phyloP scores from a whole-genome alignment of 35 echinoderm and acorn worm genomes.

The Apostichopus parvimensis region DNA sequence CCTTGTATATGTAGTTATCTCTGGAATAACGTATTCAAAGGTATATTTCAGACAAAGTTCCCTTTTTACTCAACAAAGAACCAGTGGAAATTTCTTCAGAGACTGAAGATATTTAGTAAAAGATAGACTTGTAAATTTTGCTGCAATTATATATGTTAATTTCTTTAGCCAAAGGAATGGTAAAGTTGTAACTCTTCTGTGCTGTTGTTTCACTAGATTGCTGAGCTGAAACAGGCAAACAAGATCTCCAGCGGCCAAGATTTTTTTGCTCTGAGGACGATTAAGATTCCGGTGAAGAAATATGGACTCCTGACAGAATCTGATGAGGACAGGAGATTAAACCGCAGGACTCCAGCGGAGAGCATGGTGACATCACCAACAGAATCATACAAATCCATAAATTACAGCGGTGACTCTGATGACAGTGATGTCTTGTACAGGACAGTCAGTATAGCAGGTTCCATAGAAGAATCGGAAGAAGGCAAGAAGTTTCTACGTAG shows the following conservation, averaged over 20 bases:
- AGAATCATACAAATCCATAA: constrained; percentile 17
- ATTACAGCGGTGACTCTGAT: constrained; percentile 50
- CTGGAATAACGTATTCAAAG: too few relatives aligned
- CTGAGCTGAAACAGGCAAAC: constrained; percentile 68
- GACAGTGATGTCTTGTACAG: constrained; percentile 50
- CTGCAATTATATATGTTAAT: too few relatives aligned
- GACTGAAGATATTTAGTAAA: too few relatives aligned
- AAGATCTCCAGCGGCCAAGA: constrained; percentile 64
- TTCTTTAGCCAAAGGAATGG: too few relatives aligned
- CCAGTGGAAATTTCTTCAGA: too few relatives aligned
- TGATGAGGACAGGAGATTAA: constrained; percentile 51
- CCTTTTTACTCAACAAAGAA: too few relatives aligned
- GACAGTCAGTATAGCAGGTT: constrained; percentile 58
- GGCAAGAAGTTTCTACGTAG: constrained; percentile 51
- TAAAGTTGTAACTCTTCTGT: background rate
- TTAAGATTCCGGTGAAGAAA: constrained; percentile 67
- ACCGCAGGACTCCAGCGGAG: background rate
- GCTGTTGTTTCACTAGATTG: constrained; percentile 44
- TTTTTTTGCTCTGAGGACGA: constrained; percentile 51
- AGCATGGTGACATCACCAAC: constrained; percentile 7
- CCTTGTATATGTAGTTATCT: too few relatives aligned
- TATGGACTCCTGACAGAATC: constrained; percentile 68
- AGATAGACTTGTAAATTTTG: too few relatives aligned
- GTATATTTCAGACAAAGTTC: too few relatives aligned
- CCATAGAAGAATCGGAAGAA: constrained; percentile 57